A percentile compares a stretch with the other conserved stretches of the same genome.
These are phyloP conservation scores for Motacilla alba DNA, from an alignment of 2,113 vertebrate species.

Conservation along the genomic window DNA sequence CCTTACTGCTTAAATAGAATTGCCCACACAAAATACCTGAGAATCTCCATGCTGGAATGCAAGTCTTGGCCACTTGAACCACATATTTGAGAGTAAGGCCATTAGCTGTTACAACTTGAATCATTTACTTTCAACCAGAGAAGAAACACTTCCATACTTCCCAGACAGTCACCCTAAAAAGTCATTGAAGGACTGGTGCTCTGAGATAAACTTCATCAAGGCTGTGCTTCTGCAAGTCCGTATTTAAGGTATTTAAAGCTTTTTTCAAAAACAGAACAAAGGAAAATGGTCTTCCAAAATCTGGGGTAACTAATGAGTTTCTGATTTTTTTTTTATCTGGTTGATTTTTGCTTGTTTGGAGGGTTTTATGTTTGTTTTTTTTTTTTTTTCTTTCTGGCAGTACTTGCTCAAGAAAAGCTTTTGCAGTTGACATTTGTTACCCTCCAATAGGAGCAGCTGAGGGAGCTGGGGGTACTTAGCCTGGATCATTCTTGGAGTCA, in stretches of 20 bases:
- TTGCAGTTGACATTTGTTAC: neutral
- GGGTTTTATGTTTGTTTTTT: rapidly evolving
- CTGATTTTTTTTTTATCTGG: neutral
- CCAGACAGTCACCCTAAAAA: neutral
- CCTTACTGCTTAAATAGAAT: neutral
- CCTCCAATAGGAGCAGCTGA: neutral
- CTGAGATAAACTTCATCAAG: neutral
- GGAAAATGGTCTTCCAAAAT: neutral
- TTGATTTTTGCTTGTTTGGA: neutral
- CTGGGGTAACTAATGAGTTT: neutral
- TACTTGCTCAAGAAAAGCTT: neutral
- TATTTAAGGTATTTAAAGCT: neutral
- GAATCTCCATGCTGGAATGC: neutral
- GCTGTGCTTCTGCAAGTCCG: neutral
- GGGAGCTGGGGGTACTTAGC: neutral
- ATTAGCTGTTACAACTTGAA: neutral
- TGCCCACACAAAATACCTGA: rapidly evolving
- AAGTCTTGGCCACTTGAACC: neutral
- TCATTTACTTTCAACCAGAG: neutral
- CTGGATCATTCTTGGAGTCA: neutral
- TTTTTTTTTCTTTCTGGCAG: neutral
- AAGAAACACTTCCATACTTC: neutral
- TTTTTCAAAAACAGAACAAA: neutral
- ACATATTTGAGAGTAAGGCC: neutral
- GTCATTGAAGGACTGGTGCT: neutral